A percentile compares a stretch with the other conserved stretches of the same genome.
Conservation (phyloP, 1,140 invertebrate genomes). For the Trichonephila inaurata region DNA sequence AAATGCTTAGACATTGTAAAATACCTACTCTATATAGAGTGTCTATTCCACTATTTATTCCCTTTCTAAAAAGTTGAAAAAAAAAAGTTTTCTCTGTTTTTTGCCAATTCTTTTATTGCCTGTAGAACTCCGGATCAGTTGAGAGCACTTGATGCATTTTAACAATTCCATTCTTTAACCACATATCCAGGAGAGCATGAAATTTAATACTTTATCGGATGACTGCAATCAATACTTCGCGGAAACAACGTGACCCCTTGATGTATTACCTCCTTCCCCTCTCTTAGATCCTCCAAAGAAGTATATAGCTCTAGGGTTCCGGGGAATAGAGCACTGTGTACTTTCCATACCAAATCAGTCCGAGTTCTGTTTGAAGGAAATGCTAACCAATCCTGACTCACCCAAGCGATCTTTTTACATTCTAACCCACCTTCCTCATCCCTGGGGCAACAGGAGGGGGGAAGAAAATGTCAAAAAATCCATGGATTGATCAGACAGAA, state of each 20-base stretch:
- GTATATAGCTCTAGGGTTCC: constrained; percentile 2
- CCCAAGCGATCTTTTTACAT: background rate
- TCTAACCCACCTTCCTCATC: constrained; percentile 16
- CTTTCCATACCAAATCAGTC: constrained; percentile 64
- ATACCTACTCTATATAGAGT: too few species aligned
- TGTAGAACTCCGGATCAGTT: background rate
- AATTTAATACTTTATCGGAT: constrained; percentile 27
- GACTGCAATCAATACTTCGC: constrained; percentile 24
- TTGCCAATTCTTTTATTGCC: too few species aligned
- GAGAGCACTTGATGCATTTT: constrained; percentile 3
- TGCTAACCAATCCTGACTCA: background rate
- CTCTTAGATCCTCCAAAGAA: background rate
- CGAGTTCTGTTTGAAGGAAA: constrained; percentile 33
- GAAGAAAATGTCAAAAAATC: constrained; percentile 49
- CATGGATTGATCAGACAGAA: constrained; percentile 53
- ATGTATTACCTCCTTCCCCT: background rate
- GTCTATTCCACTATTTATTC: too few species aligned
- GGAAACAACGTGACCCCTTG: background rate
- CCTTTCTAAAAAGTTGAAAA: too few species aligned
- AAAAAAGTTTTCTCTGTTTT: too few species aligned
- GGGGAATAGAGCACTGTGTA: constrained; percentile 21
- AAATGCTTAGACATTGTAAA: too few species aligned
- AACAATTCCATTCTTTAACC: background rate
- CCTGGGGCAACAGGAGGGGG: background rate
- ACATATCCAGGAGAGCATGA: background rate